Evolutionary conservation across 2,113 vertebrate genomes (phyloP).

Genomic region (Oryzias curvinotus): DNA sequence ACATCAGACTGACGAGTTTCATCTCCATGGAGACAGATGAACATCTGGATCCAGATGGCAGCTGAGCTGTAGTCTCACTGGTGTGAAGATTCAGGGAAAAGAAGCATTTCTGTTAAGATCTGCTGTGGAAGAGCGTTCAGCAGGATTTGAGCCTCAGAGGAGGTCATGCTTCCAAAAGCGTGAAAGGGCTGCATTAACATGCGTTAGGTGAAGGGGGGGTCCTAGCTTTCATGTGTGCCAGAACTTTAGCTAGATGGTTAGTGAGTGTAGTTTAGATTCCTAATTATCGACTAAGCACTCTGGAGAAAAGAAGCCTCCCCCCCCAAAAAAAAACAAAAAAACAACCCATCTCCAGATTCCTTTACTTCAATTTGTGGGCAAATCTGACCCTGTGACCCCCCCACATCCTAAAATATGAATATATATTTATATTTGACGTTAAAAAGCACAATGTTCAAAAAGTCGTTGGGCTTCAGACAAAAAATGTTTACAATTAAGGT

Average conservation of each 20-base stretch:
- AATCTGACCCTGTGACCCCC: background rate
- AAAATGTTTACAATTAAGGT: no score
- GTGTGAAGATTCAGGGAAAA: background rate
- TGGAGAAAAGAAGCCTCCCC: constrained; percentile 7
- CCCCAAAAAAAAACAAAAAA: background rate
- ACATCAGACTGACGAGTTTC: constrained; percentile 39
- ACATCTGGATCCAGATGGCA: constrained; percentile 14
- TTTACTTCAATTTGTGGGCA: background rate
- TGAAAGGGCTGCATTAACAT: constrained; percentile 18
- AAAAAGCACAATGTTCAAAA: no score
- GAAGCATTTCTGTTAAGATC: constrained; percentile 5
- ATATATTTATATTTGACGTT: no score
- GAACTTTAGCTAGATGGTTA: constrained; percentile 41
- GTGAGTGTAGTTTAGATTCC: constrained; percentile 56
- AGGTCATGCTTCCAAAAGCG: background rate
- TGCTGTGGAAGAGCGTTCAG: background rate
- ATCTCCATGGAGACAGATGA: constrained; percentile 16
- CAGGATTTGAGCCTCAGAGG: background rate
- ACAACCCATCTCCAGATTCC: background rate
- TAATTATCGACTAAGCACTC: constrained; percentile 41
- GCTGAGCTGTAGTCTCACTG: background rate
- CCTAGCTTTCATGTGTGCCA: constrained; percentile 13
- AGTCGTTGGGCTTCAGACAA: no score
- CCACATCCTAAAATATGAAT: background rate
- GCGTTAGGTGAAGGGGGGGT: constrained; percentile 52